These are phyloP conservation scores for Chironex yamaguchii DNA, from an alignment of 30 jellyfish, hydroid and myxozoan genomes.

Conservation along the genomic window DNA sequence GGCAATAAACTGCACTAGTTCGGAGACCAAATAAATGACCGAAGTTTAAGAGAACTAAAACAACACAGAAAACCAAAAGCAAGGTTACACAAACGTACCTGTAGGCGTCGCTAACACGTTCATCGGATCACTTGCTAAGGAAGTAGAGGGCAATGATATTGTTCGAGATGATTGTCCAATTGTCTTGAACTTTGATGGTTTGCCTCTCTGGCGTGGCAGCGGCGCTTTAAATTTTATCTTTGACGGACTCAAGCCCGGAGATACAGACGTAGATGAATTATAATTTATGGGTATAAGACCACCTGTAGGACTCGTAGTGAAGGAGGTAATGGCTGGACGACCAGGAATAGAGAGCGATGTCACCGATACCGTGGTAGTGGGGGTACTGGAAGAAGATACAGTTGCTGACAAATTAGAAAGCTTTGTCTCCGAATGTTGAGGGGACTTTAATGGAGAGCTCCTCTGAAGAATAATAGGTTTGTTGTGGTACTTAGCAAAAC, in stretches of 20 bases:
- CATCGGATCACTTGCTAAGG: constrained; percentile 42
- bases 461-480: constrained; percentile 90
- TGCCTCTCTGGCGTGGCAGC: constrained; percentile 72
- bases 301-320: neutral
- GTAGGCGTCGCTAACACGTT: constrained; percentile 69
- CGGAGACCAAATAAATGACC: too few species aligned
- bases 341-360: neutral
- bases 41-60: neutral
- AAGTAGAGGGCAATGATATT: constrained; percentile 1
- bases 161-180: constrained; percentile 66
- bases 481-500: constrained; percentile 45
- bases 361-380: neutral
- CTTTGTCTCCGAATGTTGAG: constrained; percentile 7
- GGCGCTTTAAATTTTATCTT: constrained; percentile 91
- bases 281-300: neutral
- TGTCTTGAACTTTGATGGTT: constrained; percentile 79
- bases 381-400: neutral
- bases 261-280: neutral
- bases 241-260: neutral
- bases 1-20: too few species aligned
- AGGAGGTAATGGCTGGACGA: neutral
- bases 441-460: constrained; percentile 59
- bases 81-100: constrained; percentile 36
- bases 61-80: neutral
- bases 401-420: neutral